Percentiles rank a stretch among this genome's conserved stretches.
phyloP scores from a whole-genome alignment of 92 coral and sea anemone species.

The Heliopora coerulea region DNA sequence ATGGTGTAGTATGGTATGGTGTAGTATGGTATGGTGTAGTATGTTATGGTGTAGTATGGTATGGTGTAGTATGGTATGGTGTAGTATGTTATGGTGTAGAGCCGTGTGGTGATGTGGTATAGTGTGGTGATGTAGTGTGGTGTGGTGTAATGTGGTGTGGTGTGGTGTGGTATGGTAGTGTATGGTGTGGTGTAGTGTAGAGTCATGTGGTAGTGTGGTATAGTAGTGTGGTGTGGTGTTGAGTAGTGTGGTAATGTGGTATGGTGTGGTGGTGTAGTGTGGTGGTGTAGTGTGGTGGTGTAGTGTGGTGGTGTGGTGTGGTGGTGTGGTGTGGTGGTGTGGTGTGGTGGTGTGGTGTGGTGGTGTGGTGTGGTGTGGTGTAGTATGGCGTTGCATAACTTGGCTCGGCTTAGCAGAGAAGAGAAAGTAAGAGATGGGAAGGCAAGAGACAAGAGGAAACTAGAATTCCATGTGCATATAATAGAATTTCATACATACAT shows the following conservation, averaged over 20 bases:
- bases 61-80: conserved; percentile 18
- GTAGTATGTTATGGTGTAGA: conserved; percentile 7
- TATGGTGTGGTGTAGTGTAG: conserved; percentile 1
- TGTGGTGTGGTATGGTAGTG: background rate
- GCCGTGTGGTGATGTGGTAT: background rate
- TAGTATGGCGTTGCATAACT: too few species aligned
- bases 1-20: conserved; percentile 15
- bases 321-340: conserved; percentile 2
- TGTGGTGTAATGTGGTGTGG: background rate
- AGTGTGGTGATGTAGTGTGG: background rate
- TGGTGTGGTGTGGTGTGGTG: too few species aligned
- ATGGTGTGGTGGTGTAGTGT: too few species aligned
- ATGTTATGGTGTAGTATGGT: conserved; percentile 14
- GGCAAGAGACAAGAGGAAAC: too few species aligned
- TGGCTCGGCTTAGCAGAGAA: background rate
- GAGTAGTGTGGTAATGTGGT: background rate
- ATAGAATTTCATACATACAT: too few species aligned
- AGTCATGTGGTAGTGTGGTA: background rate
- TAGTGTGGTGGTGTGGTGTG: background rate
- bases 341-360: background rate
- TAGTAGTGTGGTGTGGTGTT: background rate
- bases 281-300: too few species aligned
- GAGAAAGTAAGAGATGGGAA: too few species aligned
- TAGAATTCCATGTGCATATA: too few species aligned
- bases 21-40: background rate